Conservation (phyloP, 2,113 vertebrate species). For the Leptosomus discolor region DNA sequence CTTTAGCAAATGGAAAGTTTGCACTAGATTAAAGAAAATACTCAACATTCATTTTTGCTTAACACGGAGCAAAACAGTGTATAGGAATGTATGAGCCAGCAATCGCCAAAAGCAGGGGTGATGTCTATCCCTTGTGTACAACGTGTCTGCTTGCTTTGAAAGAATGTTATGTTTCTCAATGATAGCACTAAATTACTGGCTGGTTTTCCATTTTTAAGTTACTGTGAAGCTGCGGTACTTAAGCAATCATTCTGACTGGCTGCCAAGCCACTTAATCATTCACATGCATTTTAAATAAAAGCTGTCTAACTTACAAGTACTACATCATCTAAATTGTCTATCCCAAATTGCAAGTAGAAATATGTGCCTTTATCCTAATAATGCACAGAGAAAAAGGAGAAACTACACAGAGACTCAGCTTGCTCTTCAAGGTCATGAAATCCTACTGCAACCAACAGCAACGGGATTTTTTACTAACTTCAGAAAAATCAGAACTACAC, state of each 20-base stretch:
- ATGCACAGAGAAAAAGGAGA: background rate
- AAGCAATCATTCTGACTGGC: conserved; percentile 5
- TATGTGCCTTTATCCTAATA: background rate
- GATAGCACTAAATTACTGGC: conserved; percentile 36
- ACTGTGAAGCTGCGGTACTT: background rate
- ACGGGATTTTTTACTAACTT: background rate
- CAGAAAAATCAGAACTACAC: background rate
- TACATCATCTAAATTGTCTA: background rate
- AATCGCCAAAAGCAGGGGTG: background rate
- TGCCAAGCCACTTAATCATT: conserved; percentile 55
- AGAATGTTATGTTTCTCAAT: conserved; percentile 20
- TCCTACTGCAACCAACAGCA: background rate
- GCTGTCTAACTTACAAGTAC: background rate
- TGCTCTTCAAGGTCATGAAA: background rate
- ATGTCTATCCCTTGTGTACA: background rate
- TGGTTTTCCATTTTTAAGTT: conserved; percentile 57
- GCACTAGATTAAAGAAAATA: conserved; percentile 5
- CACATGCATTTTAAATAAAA: conserved; percentile 11
- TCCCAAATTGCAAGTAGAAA: background rate
- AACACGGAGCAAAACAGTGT: background rate
- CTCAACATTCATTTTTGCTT: background rate
- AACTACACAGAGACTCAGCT: background rate
- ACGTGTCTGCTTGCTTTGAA: conserved; percentile 14
- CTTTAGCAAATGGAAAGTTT: background rate
- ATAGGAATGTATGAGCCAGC: background rate